These are phyloP conservation scores for Lithobates pipiens DNA, from an alignment of 2,797 vertebrate species.

Conservation along the genomic window DNA sequence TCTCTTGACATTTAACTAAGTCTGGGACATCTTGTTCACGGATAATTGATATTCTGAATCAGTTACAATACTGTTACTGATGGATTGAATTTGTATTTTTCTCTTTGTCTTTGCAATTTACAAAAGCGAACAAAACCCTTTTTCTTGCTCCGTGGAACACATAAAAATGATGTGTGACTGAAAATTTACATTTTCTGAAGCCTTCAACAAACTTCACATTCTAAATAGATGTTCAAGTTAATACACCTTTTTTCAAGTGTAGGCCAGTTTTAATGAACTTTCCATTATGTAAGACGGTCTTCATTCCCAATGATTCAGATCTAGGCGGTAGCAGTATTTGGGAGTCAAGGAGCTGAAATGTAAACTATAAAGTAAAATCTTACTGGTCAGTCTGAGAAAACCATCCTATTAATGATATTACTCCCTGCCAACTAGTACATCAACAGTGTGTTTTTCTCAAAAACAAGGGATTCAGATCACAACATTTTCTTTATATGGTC, in stretches of 20 bases:
- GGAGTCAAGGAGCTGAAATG: no score
- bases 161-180: slow-evolving; percentile 25
- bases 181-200: slow-evolving; percentile 15
- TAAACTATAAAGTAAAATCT: no score
- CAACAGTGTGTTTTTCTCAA: no score
- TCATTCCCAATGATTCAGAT: no score
- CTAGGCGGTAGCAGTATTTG: no score
- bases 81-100: slow-evolving; percentile 49
- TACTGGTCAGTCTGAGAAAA: no score
- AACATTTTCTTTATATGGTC: no score
- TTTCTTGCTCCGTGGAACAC: slow-evolving; percentile 24
- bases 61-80: slow-evolving; percentile 47
- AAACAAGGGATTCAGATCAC: no score
- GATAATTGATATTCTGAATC: slow-evolving; percentile 69
- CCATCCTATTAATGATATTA: no score
- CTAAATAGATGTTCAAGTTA: not conserved
- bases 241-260: not conserved
- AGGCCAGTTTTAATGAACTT: not conserved
- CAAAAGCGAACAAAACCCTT: slow-evolving; percentile 44
- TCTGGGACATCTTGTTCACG: slow-evolving; percentile 61
- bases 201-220: slow-evolving; percentile 25
- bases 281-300: not conserved
- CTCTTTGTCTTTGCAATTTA: slow-evolving; percentile 45
- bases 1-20: slow-evolving; percentile 64
- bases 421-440: no score